phyloP scores from a whole-genome alignment of 2,888 invertebrate genomes.

The Sarcophaga carnaria region DNA sequence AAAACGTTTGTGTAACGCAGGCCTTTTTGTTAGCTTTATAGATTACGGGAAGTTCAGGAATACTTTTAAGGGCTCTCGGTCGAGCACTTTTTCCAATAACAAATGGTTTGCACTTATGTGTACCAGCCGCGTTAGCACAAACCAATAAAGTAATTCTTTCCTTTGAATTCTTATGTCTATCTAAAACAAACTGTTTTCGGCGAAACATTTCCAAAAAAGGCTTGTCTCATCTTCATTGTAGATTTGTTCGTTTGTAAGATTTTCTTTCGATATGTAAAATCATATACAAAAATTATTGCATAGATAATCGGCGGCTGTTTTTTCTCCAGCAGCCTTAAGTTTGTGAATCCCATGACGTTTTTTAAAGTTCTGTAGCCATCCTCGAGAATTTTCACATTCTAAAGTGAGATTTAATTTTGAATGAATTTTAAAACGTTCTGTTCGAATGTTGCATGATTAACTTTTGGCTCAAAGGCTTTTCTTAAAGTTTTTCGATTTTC shows the following conservation, averaged over 20 bases:
- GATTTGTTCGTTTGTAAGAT: slow-evolving; percentile 28
- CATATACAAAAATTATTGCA: neutral
- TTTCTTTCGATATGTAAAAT: slow-evolving; percentile 20
- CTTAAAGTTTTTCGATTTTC: neutral
- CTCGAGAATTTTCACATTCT: neutral
- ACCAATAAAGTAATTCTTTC: slow-evolving; percentile 27
- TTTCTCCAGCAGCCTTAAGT: slow-evolving; percentile 22
- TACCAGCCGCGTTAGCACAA: slow-evolving; percentile 28
- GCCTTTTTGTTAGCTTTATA: neutral
- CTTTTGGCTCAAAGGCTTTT: neutral
- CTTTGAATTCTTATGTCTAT: slow-evolving; percentile 14
- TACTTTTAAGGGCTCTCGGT: slow-evolving; percentile 4
- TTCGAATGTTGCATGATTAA: neutral
- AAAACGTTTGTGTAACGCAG: slow-evolving; percentile 12
- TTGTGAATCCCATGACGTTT: slow-evolving; percentile 32
- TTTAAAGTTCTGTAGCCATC: slow-evolving; percentile 24
- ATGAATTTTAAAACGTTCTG: neutral
- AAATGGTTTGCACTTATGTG: slow-evolving; percentile 32
- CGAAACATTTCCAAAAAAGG: too few relatives aligned
- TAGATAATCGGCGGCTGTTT: neutral
- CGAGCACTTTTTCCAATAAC: slow-evolving; percentile 33
- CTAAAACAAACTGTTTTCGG: neutral
- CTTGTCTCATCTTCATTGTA: neutral
- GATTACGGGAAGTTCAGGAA: slow-evolving; percentile 3
- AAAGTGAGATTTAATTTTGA: neutral